Base-by-base conservation (phyloP, 2,888 invertebrate genomes). In the Microctonus hyperodae region DNA sequence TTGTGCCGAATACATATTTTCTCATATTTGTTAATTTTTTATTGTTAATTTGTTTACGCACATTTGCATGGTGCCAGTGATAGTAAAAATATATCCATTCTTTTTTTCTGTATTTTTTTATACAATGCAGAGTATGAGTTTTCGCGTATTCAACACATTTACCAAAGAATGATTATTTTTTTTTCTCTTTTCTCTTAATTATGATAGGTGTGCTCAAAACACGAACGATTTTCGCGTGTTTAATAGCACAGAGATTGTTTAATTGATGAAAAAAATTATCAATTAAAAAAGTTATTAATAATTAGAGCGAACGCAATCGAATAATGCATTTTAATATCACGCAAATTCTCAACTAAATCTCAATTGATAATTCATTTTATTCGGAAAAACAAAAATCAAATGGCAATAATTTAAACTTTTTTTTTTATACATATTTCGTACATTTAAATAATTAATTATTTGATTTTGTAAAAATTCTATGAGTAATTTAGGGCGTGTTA, bases 1-100 rank as follows among this genome's bases (percentile, higher is more conserved):
- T 58, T 71, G 69, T 68, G 71, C 69, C 60, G 71, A 71, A 71
- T 71, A 69, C 69, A 67, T n/a, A n/a, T 61, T 68, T 62, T 55
- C 59, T 33, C 25, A 51, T 51, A 23, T 51, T 51, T 51, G 11
- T 51, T 31, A 13, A 13, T 25, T 48, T 2, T 48, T 48, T 50
- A 23, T 51, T 6, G 51, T 23, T 44, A 16, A 44, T 16, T 44
- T 50, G 59, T 22, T 55, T 31, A 11, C 25, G 51, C 51, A 51
- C 23, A 25, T 9, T 51, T 51, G 25, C 25, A 33, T 48, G 55
- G 23, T 51, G 51, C 25, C 51, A 25, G 25, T 51, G 51, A 51
- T 51, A 25, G 51, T 51, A 10, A 31, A n/a, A 31, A 33, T 55
- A 31, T 55, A 23, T 51, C 7, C 28, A 5, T 28, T 28, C n/a